Base-by-base conservation (phyloP, 2,888 invertebrate genomes). In the Melolontha melolontha region DNA sequence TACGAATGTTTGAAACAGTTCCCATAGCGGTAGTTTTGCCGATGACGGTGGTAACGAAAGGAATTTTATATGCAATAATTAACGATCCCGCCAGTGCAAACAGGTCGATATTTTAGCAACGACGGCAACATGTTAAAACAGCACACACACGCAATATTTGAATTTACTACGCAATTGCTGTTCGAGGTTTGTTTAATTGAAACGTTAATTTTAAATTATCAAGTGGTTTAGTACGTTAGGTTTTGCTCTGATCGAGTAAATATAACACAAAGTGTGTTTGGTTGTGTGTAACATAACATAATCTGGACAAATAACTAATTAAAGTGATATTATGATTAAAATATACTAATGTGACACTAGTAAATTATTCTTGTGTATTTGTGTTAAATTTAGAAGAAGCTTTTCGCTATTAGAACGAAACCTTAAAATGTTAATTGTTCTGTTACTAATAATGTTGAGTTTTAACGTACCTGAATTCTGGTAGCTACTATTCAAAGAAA, bases 161-260 rank as follows among this genome's bases (percentile, higher is more conserved):
- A 54, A 54, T 54, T 54, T 54, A 34, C 40, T 41, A 54, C 40
- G 54, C 54, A 54, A 54, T 39, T 54, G 54, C 39, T 17, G 41
- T 39, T 54, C 54, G 40, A 54, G 54, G 54, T 40, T 54, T 54
- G 40, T 54, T 54, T 54, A 54, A 54, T 54, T 54, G 54, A 54
- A 54, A 54, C 54, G 54, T 54, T 54, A 54, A 54, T 54, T 54
- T 54, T 54, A 54, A 54, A 54, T 54, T 54, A 54, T 54, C 40
- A 54, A 54, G 40, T 54, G 17, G 40, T 29, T 34, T 34, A 34
- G 34, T 5, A 6, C 2, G 34, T 34, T 6, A 6, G 34, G 34
- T 34, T 34, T 6, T 6, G 34, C 34, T 6, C 34, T 34, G 34
- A 34, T 34, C 34, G 22, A 22, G 7, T 49, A 1, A 17, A 49